phyloP scores from a whole-genome alignment of 2,113 vertebrate species.

The Chionis minor region DNA sequence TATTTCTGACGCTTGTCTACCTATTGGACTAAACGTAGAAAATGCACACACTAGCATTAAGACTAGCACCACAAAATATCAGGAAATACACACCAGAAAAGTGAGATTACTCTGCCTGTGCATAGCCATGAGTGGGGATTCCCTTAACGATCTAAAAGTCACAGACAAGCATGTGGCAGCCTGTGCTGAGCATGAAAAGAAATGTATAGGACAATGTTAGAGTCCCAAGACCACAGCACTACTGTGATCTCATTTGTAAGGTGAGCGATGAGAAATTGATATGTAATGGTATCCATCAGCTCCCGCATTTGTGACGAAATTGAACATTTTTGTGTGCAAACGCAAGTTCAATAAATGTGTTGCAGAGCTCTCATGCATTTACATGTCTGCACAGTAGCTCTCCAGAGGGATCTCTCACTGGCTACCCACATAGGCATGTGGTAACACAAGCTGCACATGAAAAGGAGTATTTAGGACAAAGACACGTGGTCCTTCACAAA shows the following conservation, averaged over 20 bases:
- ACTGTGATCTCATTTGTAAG: not conserved
- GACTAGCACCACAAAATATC: not conserved
- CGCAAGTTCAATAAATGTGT: not conserved
- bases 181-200: not conserved
- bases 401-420: not conserved
- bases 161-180: not conserved
- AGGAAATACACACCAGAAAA: not conserved
- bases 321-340: not conserved
- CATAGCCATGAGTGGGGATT: not conserved
- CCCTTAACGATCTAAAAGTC: not conserved
- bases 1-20: not conserved
- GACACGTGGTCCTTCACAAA: not conserved
- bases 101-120: not conserved
- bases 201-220: not conserved
- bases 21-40: not conserved
- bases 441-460: not conserved
- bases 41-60: not conserved
- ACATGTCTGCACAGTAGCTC: not conserved
- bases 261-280: not conserved
- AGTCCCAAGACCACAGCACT: not conserved
- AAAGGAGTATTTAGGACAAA: not conserved
- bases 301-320: not conserved
- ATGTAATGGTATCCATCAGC: not conserved
- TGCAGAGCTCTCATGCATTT: not conserved
- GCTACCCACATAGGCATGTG: too few species aligned